Evolutionary conservation across 1,140 invertebrate genomes (phyloP).

Genomic region (Cryptotermes secundus): DNA sequence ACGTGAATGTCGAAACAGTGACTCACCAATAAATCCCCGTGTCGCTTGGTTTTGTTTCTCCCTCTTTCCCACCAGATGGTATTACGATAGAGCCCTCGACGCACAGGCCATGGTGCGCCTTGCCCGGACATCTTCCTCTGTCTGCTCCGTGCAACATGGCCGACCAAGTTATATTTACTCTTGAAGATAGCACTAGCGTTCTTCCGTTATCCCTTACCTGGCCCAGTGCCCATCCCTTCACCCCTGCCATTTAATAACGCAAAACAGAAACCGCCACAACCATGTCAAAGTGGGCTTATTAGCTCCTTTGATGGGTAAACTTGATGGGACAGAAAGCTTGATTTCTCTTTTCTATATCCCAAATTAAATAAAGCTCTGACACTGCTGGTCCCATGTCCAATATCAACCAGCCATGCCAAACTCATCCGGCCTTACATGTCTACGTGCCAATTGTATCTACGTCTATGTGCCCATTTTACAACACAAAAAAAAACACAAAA

Average conservation of each 20-base stretch:
- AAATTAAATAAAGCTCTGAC: too few relatives aligned
- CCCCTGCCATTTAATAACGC: background rate
- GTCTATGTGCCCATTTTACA: background rate
- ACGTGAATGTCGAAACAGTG: background rate
- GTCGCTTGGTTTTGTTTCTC: background rate
- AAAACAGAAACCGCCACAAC: too few relatives aligned
- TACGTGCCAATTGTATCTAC: background rate
- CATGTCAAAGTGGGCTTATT: too few relatives aligned
- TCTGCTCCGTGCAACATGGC: conserved; percentile 20
- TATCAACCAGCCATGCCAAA: background rate
- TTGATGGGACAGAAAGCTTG: too few relatives aligned
- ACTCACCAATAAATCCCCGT: background rate
- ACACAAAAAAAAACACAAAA: background rate
- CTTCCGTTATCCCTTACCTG: background rate
- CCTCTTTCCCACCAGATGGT: conserved; percentile 13
- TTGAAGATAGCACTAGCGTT: background rate
- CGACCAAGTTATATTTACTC: conserved; percentile 29
- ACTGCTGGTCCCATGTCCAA: too few relatives aligned
- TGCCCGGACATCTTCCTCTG: conserved; percentile 20
- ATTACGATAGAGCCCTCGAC: conserved; percentile 57
- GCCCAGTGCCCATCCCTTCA: background rate
- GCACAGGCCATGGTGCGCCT: conserved; percentile 65
- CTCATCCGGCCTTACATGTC: too few relatives aligned
- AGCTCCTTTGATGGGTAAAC: background rate
- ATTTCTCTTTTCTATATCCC: too few relatives aligned